phyloP scores from a whole-genome alignment of 2,113 vertebrate species.

The Sclerurus mexicanus region DNA sequence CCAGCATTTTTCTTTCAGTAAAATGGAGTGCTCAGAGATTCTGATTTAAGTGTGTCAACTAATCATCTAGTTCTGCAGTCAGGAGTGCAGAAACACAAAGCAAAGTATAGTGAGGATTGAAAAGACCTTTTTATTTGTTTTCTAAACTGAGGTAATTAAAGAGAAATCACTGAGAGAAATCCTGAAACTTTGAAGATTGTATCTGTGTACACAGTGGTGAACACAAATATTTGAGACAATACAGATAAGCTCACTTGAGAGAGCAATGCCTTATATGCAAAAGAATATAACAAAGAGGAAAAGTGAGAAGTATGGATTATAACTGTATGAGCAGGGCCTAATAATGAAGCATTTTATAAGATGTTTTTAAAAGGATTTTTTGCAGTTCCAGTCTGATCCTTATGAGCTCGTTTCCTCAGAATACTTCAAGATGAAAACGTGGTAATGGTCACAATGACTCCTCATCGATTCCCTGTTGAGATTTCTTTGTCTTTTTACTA shows the following conservation, averaged over 20 bases:
- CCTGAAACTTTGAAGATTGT: not conserved
- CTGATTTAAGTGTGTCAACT: not conserved
- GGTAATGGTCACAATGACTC: not conserved
- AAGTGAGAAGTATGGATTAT: not conserved
- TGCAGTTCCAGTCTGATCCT: not conserved
- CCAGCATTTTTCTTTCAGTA: not conserved
- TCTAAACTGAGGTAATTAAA: not conserved
- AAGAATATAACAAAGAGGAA: not conserved
- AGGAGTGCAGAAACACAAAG: not conserved
- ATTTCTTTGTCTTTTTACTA: not conserved
- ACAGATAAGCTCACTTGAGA: not conserved
- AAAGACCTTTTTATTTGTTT: not conserved
- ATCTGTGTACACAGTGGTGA: not conserved
- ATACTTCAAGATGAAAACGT: not conserved
- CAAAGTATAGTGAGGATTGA: not conserved
- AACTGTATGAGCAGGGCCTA: not conserved
- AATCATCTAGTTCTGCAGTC: not conserved
- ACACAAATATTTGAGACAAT: not conserved
- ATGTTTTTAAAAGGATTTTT: not conserved
- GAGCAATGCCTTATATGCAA: not conserved
- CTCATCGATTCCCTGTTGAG: not conserved
- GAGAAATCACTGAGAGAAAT: not conserved
- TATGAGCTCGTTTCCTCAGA: not conserved
- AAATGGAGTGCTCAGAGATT: not conserved
- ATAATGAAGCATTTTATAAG: not conserved